These are phyloP conservation scores for Aleadryas rufinucha DNA, from an alignment of 2,113 vertebrate genomes.

Conservation along the genomic window DNA sequence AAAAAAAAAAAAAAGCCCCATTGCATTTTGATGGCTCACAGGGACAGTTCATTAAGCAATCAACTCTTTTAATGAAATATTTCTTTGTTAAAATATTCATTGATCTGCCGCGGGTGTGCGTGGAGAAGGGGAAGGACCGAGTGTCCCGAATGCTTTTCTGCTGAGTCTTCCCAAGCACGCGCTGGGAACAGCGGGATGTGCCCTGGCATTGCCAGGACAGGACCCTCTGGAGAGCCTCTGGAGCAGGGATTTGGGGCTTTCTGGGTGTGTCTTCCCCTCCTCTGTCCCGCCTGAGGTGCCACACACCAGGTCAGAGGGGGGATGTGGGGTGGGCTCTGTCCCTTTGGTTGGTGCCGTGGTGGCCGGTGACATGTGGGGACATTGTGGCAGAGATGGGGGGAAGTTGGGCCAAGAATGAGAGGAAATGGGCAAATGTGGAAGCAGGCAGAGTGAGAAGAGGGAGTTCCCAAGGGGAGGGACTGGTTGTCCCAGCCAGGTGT, in stretches of 20 bases:
- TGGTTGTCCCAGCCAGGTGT: background rate
- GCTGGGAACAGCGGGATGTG: background rate
- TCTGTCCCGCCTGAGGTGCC: background rate
- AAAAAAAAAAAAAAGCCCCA: background rate
- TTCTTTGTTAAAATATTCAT: conserved; percentile 80
- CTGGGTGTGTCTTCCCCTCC: accelerated
- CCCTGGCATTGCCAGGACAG: background rate
- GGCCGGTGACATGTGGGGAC: accelerated
- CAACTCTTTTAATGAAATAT: conserved; percentile 78
- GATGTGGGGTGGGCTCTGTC: accelerated
- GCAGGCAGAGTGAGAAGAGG: background rate
- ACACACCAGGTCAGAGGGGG: background rate
- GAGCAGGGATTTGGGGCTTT: background rate
- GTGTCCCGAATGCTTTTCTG: conserved; percentile 36
- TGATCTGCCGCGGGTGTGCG: conserved; percentile 62
- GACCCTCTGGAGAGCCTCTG: background rate
- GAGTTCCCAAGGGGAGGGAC: background rate
- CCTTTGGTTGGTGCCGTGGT: accelerated
- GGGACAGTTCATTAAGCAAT: conserved; percentile 82
- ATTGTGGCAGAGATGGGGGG: accelerated
- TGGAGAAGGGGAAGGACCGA: conserved; percentile 25
- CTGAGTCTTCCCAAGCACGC: background rate
- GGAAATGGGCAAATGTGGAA: background rate
- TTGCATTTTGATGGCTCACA: conserved; percentile 70
- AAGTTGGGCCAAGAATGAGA: background rate